Conservation (phyloP, 2,113 vertebrate genomes). For the Macrotis lagotis region DNA sequence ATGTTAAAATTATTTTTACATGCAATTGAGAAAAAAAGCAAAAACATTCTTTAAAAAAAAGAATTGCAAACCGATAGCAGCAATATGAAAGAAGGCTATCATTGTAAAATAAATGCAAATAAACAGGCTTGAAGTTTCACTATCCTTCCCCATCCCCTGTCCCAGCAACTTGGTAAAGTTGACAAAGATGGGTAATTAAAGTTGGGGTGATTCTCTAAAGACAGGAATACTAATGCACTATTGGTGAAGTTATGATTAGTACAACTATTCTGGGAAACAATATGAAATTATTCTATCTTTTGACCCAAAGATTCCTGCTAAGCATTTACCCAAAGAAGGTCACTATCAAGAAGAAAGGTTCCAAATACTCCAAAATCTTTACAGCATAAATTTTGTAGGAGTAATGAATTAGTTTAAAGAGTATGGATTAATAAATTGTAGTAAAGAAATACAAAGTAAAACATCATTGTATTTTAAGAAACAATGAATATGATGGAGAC, state of each 20-base stretch:
- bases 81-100: neutral
- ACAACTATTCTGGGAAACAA: neutral
- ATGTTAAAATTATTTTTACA: neutral
- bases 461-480: neutral
- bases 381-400: neutral
- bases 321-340: neutral
- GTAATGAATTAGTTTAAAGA: neutral
- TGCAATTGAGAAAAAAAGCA: neutral
- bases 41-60: neutral
- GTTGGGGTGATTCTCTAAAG: neutral
- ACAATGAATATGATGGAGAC: neutral
- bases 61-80: neutral
- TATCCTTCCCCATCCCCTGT: too few relatives aligned
- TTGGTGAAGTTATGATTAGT: neutral
- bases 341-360: neutral
- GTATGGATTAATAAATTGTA: neutral
- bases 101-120: neutral
- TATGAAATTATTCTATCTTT: neutral
- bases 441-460: neutral
- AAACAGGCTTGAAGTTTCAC: neutral
- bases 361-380: neutral
- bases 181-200: neutral
- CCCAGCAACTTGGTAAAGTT: neutral
- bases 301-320: neutral
- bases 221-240: neutral